Evolutionary conservation across 1,140 invertebrate species (phyloP).

Genomic region (Schlechtendalia chinensis): DNA sequence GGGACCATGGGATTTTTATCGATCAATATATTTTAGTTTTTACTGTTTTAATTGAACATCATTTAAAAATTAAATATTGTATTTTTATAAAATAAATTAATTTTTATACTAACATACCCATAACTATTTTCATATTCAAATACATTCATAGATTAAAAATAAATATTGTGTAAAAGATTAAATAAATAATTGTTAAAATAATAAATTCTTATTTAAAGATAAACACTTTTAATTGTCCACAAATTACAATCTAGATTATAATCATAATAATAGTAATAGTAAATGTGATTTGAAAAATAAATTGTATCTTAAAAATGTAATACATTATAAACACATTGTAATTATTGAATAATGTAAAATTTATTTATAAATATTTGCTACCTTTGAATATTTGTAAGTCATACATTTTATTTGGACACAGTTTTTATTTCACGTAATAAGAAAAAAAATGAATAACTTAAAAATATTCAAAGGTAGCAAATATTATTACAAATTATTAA

Average conservation of each 20-base stretch:
- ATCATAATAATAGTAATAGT: neutral
- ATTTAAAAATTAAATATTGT: conserved; percentile 8
- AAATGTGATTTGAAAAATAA: conserved; percentile 3
- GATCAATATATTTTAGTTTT: conserved; percentile 28
- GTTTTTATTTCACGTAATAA: too few species aligned
- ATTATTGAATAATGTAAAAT: neutral
- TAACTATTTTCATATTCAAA: neutral
- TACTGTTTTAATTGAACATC: conserved; percentile 22
- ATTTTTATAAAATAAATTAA: conserved; percentile 1
- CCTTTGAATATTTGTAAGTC: neutral
- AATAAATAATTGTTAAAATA: neutral
- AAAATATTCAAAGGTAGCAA: too few species aligned
- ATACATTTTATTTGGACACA: too few species aligned
- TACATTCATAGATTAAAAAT: conserved; percentile 2
- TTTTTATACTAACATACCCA: neutral
- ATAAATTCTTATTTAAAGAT: conserved; percentile 1
- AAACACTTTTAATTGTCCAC: neutral
- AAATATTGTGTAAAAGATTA: neutral
- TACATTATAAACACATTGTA: neutral
- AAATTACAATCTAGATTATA: conserved; percentile 3
- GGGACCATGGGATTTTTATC: conserved; percentile 15
- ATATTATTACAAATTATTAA: too few species aligned
- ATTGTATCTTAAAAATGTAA: neutral
- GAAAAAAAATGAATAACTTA: too few species aligned
- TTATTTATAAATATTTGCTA: conserved; percentile 6